These are phyloP conservation scores for Papilio helenus DNA, from an alignment of 1,140 invertebrate genomes.

Conservation along the genomic window DNA sequence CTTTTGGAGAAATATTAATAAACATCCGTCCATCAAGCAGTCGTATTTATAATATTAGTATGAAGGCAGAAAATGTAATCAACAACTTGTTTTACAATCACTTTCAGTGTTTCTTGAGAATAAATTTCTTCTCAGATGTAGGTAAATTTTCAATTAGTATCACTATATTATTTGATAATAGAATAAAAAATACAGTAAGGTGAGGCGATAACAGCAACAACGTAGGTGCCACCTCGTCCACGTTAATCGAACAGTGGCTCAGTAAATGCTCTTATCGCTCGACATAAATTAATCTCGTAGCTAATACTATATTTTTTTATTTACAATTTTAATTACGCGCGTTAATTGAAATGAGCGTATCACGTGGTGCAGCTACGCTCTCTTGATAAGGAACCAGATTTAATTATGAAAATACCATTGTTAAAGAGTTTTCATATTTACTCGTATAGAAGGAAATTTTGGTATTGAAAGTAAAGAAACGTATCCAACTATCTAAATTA, in stretches of 20 bases:
- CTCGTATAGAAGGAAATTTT: not conserved
- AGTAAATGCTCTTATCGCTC: conserved; percentile 38
- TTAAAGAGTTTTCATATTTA: not conserved
- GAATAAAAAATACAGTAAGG: not conserved
- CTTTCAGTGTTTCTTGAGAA: too few relatives aligned
- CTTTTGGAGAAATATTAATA: too few relatives aligned
- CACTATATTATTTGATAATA: not conserved
- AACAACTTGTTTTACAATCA: too few relatives aligned
- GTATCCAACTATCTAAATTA: not conserved
- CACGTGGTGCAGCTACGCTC: conserved; percentile 21
- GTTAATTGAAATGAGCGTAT: conserved; percentile 41
- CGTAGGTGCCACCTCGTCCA: not conserved
- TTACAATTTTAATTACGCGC: conserved; percentile 39
- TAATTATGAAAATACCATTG: conserved; percentile 25
- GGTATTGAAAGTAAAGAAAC: not conserved
- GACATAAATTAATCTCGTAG: conserved; percentile 38
- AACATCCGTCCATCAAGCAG: too few relatives aligned
- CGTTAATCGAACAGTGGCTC: conserved; percentile 33
- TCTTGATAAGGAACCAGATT: conserved; percentile 31
- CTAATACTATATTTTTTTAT: conserved; percentile 37
- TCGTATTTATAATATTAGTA: too few relatives aligned
- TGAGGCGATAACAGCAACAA: not conserved
- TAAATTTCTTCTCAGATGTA: not conserved
- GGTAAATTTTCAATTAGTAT: not conserved
- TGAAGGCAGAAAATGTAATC: too few relatives aligned